Evolutionary conservation across 2,888 invertebrate species (phyloP), one percentile per base, ranked within the genome.

Genomic region (Metalampra italica): DNA sequence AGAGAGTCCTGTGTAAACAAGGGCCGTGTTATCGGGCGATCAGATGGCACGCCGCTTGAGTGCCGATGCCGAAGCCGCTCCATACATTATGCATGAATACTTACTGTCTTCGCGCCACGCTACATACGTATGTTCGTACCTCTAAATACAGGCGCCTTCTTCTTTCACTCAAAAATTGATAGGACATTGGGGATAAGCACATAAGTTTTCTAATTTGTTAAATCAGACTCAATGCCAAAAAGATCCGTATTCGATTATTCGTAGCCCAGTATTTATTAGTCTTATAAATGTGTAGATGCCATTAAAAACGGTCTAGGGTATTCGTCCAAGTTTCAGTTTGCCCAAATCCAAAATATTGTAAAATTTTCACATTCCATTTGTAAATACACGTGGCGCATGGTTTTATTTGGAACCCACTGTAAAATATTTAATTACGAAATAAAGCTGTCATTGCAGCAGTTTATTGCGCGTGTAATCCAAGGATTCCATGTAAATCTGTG

Each of bases 71-170:
- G 53, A 53, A 57, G 67, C 60, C 66, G 55, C 60, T 64, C 52
- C 60, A 75, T 85, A 74, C 81, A 85, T 85, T 78, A 86, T 86
- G 79, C 78, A 85, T 84, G 71, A 82, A 68, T 55, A 50, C 45
- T 51, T 53, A 58, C 66, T 69, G 66, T 72, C 68, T 75, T 67
- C 64, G 56, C 64, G 65, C 64, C 61, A 62, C 60, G 12, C 11
- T 30, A 29, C 43, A 13, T 34, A 34, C 11, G 34, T 34, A 34
- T 1, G 34, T 34, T 9, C 34, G 4, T 34, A 22, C 22, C 5
- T 22, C 22, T 34, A 7, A 34, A 34, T 34, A 34, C 2, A 11
- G 3, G 22, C 22, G 3, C 22, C 22, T 22, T 22, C 22, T 22
- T 22, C 2, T 22, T 22, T 22, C 3, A 22, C 22, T 22, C 22